phyloP scores from a whole-genome alignment of 2,888 invertebrate genomes.

The Parnassius mnemosyne region DNA sequence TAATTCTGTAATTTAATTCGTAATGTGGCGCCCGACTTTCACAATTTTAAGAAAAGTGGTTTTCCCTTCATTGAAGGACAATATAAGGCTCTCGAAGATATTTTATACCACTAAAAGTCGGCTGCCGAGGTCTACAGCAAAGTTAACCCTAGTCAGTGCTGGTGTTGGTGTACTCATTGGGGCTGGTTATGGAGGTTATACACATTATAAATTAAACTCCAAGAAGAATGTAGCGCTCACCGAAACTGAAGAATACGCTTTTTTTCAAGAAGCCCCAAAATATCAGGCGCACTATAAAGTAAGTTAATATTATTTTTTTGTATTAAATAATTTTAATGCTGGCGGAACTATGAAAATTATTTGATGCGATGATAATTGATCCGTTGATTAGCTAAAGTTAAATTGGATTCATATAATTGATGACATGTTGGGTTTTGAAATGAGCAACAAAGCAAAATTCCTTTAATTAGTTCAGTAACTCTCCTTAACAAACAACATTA shows the following conservation, averaged over 20 bases:
- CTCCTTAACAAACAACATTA: no score
- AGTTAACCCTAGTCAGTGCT: conserved; percentile 80
- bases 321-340: no score
- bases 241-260: conserved; percentile 64
- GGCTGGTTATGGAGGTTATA: conserved; percentile 77
- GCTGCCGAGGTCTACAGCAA: conserved; percentile 62
- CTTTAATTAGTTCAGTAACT: no score
- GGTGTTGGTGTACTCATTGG: conserved; percentile 80
- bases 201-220: conserved; percentile 70
- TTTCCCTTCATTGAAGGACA: conserved; percentile 55
- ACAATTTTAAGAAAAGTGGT: conserved; percentile 58
- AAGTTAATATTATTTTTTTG: conserved; percentile 31
- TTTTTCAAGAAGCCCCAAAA: conserved; percentile 70
- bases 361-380: no score
- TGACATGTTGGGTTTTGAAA: no score
- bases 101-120: conserved; percentile 62
- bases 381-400: no score
- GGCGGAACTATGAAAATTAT: no score
- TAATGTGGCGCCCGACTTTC: conserved; percentile 69
- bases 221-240: conserved; percentile 48
- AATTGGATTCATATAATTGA: no score
- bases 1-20: not conserved
- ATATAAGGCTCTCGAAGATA: conserved; percentile 46
- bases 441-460: no score
- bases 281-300: conserved; percentile 77